phyloP scores from a whole-genome alignment of 2,888 invertebrate genomes.

The Ophion slaviceki region DNA sequence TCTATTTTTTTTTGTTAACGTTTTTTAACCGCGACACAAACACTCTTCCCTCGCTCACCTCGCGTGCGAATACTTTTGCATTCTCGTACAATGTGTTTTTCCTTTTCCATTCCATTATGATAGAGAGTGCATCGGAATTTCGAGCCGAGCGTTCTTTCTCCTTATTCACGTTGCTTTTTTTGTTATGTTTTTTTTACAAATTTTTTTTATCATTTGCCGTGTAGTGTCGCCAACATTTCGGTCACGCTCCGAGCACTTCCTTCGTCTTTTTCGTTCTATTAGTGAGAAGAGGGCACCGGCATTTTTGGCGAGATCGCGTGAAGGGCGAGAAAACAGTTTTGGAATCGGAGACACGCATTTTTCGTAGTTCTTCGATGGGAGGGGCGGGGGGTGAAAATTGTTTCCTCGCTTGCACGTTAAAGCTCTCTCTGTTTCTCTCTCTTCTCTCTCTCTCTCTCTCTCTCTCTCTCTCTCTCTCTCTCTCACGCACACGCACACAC shows the following conservation, averaged over 20 bases:
- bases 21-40: constrained; percentile 38
- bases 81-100: constrained; percentile 25
- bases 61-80: constrained; percentile 25
- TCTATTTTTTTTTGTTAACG: constrained; percentile 11
- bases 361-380: no score
- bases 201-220: neutral
- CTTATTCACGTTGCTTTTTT: neutral
- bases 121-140: constrained; percentile 56
- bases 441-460: no score
- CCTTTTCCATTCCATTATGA: constrained; percentile 59
- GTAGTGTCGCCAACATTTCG: no score
- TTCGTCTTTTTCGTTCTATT: constrained; percentile 25
- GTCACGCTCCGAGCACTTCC: neutral
- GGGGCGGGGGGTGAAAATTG: no score
- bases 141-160: constrained; percentile 20
- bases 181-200: neutral
- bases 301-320: neutral
- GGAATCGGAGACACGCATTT: no score
- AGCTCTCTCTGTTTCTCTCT: no score
- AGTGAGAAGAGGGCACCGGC: constrained; percentile 12
- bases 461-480: no score
- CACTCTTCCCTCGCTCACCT: constrained; percentile 19
- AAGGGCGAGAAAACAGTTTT: no score
- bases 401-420: no score
- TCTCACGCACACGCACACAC: no score